phyloP scores from a whole-genome alignment of 92 coral and sea anemone species.

The Zoanthus sociatus region DNA sequence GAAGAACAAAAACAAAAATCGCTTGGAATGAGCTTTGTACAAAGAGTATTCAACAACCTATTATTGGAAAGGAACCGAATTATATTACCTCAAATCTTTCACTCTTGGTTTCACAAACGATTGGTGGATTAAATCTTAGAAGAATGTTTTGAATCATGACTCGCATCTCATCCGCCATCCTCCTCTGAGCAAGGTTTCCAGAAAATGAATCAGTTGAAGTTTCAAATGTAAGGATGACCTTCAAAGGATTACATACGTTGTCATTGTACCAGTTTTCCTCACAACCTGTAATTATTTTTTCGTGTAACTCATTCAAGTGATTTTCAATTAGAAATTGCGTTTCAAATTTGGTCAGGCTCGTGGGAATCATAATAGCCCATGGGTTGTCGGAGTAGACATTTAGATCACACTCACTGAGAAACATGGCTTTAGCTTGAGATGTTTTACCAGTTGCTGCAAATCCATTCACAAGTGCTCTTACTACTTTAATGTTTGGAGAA shows the following conservation, averaged over 20 bases:
- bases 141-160: slow-evolving; percentile 22
- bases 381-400: slow-evolving; percentile 73
- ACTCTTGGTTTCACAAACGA: slow-evolving; percentile 20
- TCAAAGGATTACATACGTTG: slow-evolving; percentile 53
- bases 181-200: neutral
- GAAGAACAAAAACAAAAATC: too few species aligned
- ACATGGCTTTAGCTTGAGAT: slow-evolving; percentile 66
- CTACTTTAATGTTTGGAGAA: slow-evolving; percentile 63
- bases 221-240: slow-evolving; percentile 61
- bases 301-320: slow-evolving; percentile 67
- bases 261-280: slow-evolving; percentile 66
- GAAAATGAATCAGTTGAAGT: neutral
- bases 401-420: slow-evolving; percentile 65
- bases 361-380: slow-evolving; percentile 69
- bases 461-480: slow-evolving; percentile 73
- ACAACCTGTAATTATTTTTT: slow-evolving; percentile 51
- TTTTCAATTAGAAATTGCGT: slow-evolving; percentile 75
- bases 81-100: slow-evolving; percentile 25
- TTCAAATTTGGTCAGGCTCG: slow-evolving; percentile 72
- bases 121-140: slow-evolving; percentile 31
- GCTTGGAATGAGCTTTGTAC: too few species aligned
- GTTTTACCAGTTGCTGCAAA: slow-evolving; percentile 64
- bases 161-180: slow-evolving; percentile 41
- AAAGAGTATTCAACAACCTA: too few species aligned
- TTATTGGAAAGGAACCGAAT: too few species aligned